phyloP scores from a whole-genome alignment of 1,140 invertebrate genomes.

The Drosophila malerkotliana region DNA sequence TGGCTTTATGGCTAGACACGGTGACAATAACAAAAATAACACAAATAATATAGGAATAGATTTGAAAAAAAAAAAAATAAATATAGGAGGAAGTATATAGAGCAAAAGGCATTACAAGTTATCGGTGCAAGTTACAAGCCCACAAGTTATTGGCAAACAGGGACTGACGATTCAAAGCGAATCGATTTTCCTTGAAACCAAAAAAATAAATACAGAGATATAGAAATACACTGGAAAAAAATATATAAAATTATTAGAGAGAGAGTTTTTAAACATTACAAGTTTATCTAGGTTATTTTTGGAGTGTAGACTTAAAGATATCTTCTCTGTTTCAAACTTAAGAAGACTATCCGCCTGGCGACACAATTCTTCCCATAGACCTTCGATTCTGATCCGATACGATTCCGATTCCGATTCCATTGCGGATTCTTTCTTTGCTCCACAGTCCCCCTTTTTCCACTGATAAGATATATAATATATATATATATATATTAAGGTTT shows the following conservation, averaged over 20 bases:
- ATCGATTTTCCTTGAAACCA: constrained; percentile 16
- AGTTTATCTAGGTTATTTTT: no score
- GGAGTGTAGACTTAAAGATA: neutral
- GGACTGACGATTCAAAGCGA: neutral
- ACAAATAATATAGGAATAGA: neutral
- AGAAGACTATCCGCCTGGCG: constrained; percentile 8
- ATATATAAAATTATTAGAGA: neutral
- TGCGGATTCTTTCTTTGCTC: constrained; percentile 5
- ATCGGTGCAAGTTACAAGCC: constrained; percentile 42
- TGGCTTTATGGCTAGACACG: constrained; percentile 28
- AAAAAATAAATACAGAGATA: constrained; percentile 1
- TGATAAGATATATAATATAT: constrained; percentile 66
- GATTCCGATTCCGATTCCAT: neutral
- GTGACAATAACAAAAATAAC: constrained; percentile 1
- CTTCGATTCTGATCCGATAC: constrained; percentile 44
- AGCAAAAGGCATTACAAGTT: constrained; percentile 50
- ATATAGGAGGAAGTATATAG: constrained; percentile 19
- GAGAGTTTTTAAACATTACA: no score
- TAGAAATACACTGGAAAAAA: neutral
- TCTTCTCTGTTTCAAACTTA: neutral
- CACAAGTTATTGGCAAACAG: constrained; percentile 39
- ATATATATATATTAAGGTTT: constrained; percentile 24
- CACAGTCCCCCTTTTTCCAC: constrained; percentile 3
- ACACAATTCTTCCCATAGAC: constrained; percentile 25
- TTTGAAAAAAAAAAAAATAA: neutral